phyloP scores from a whole-genome alignment of 1,140 invertebrate species.

The Charaxes varanes region DNA sequence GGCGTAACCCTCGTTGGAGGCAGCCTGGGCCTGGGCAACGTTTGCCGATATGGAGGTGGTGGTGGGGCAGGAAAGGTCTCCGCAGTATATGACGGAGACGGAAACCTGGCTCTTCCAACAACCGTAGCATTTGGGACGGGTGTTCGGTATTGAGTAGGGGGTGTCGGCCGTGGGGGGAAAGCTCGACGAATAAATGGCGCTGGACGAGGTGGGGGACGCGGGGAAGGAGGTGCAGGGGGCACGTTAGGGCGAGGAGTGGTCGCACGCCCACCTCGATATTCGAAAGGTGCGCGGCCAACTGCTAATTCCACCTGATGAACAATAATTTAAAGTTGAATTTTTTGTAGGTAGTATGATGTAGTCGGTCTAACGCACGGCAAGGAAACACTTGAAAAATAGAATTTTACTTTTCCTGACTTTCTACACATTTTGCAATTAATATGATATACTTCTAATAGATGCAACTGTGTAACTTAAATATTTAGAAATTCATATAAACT shows the following conservation, averaged over 20 bases:
- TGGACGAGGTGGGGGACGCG: constrained; percentile 25
- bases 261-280: constrained; percentile 44
- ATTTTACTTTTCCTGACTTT: too few relatives aligned
- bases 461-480: too few relatives aligned
- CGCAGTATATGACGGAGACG: constrained; percentile 35
- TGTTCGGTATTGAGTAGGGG: constrained; percentile 41
- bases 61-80: constrained; percentile 48
- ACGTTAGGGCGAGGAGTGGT: constrained; percentile 53
- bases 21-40: constrained; percentile 37
- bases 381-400: too few relatives aligned
- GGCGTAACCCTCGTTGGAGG: constrained; percentile 47
- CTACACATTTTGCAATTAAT: too few relatives aligned
- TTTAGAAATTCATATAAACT: too few relatives aligned
- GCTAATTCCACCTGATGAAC: constrained; percentile 55
- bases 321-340: too few relatives aligned
- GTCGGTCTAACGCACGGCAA: too few relatives aligned
- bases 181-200: constrained; percentile 37
- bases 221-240: constrained; percentile 42
- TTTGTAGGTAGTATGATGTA: too few relatives aligned
- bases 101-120: constrained; percentile 43
- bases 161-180: constrained; percentile 30
- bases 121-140: constrained; percentile 31
- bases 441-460: too few relatives aligned
- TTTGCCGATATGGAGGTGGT: constrained; percentile 38
- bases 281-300: constrained; percentile 59